These are phyloP conservation scores for Prosapia bicincta DNA, from an alignment of 2,888 invertebrate genomes.

Conservation along the genomic window DNA sequence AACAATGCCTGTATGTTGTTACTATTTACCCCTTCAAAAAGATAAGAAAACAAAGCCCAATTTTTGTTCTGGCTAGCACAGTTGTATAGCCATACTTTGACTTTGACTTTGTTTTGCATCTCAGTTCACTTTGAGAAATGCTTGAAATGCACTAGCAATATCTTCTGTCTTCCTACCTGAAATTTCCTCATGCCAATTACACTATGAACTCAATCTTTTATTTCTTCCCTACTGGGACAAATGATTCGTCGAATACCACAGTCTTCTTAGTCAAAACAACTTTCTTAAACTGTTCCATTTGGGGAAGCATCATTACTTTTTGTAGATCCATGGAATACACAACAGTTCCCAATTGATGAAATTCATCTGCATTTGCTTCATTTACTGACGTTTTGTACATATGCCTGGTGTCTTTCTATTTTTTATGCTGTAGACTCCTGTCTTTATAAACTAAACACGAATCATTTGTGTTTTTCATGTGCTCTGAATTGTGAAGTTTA, in stretches of 20 bases:
- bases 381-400: neutral
- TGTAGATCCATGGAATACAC: neutral
- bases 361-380: neutral
- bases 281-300: neutral
- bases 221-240: conserved; percentile 24
- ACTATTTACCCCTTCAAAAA: conserved; percentile 19
- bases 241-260: conserved; percentile 20
- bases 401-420: neutral
- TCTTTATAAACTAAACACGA: neutral
- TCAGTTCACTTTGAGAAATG: conserved; percentile 37
- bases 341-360: neutral
- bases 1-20: neutral
- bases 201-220: conserved; percentile 26
- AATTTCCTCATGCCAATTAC: conserved; percentile 41
- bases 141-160: conserved; percentile 37
- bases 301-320: neutral
- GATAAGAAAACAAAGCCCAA: conserved; percentile 22
- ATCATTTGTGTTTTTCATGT: neutral
- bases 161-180: conserved; percentile 42
- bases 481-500: neutral
- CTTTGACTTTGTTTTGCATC: conserved; percentile 36
- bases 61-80: conserved; percentile 37
- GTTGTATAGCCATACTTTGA: conserved; percentile 41
- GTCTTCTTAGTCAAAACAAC: neutral
- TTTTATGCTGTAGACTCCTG: neutral